phyloP scores from a whole-genome alignment of 2,797 vertebrate species.

The Chrosomus eos region DNA sequence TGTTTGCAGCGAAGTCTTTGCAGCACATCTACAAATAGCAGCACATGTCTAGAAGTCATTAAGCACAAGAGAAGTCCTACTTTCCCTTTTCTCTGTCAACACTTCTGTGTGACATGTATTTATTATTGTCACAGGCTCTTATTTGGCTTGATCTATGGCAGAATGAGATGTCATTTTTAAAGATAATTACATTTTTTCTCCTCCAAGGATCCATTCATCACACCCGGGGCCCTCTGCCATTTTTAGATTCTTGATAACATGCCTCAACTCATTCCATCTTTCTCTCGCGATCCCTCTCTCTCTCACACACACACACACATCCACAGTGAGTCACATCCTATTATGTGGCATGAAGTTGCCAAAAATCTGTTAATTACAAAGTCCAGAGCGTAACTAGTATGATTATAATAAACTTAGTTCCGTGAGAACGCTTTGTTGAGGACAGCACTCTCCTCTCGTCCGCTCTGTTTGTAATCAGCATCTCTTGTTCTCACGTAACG shows the following conservation, averaged over 20 bases:
- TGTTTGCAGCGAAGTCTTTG: conserved; percentile 20
- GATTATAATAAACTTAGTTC: conserved; percentile 21
- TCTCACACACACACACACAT: conserved; percentile 55
- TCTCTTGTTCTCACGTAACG: conserved; percentile 63
- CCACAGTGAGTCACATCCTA: conserved; percentile 60
- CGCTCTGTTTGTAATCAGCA: conserved; percentile 64
- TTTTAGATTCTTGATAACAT: conserved; percentile 49
- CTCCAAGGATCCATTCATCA: conserved; percentile 40
- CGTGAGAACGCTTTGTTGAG: neutral
- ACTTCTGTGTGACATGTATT: conserved; percentile 30
- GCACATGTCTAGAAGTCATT: conserved; percentile 36
- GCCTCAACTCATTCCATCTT: conserved; percentile 37
- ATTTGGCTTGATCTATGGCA: conserved; percentile 29
- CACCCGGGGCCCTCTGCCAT: conserved; percentile 29
- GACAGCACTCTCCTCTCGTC: conserved; percentile 14
- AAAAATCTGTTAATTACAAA: conserved; percentile 72
- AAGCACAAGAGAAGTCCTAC: conserved; percentile 1
- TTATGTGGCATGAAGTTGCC: conserved; percentile 10
- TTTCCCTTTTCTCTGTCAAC: conserved; percentile 30
- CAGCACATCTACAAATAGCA: conserved; percentile 19
- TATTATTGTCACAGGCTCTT: conserved; percentile 40
- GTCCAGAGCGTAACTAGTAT: conserved; percentile 71
- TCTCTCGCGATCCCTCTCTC: conserved; percentile 52
- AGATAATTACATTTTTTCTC: conserved; percentile 38
- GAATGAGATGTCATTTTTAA: conserved; percentile 29